Conservation (phyloP, 2,888 invertebrate species). For the Caenorhabditis doughertyi region DNA sequence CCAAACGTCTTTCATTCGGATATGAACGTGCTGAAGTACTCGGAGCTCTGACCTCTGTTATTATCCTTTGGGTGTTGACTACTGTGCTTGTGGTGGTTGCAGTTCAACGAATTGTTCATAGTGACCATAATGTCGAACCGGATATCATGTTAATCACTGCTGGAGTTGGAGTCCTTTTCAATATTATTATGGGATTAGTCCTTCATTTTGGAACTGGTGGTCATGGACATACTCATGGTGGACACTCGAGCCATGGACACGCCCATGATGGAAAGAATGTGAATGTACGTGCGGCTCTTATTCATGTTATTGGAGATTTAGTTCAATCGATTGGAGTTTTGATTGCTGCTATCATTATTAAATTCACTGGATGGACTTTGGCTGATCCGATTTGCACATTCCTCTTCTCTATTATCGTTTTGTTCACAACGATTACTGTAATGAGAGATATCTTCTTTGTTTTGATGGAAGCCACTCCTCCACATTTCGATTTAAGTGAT, state of each 20-base stretch:
- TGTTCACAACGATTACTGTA: slow-evolving; percentile 79
- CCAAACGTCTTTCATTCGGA: slow-evolving; percentile 91
- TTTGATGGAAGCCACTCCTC: slow-evolving; percentile 85
- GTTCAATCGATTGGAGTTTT: slow-evolving; percentile 95
- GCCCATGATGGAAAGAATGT: slow-evolving; percentile 74
- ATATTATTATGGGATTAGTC: slow-evolving; percentile 86
- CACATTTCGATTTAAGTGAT: slow-evolving; percentile 86
- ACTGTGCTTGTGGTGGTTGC: slow-evolving; percentile 95
- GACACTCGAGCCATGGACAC: slow-evolving; percentile 64
- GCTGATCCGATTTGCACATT: slow-evolving; percentile 99
- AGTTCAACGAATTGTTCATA: slow-evolving; percentile 89
- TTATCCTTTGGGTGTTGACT: slow-evolving; percentile 98
- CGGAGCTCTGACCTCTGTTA: slow-evolving; percentile 87
- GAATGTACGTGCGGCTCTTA: slow-evolving; percentile 93
- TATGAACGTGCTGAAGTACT: slow-evolving; percentile 90
- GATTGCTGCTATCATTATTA: slow-evolving; percentile 91
- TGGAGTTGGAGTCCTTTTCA: slow-evolving; percentile 92
- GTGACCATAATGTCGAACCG: slow-evolving; percentile 88
- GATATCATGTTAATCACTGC: slow-evolving; percentile 92
- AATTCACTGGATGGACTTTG: slow-evolving; percentile 87
- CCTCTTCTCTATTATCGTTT: slow-evolving; percentile 90
- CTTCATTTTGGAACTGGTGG: slow-evolving; percentile 73
- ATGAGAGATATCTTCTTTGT: slow-evolving; percentile 78
- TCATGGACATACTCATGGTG: slow-evolving; percentile 76
- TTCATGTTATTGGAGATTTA: slow-evolving; percentile 97